phyloP scores from a whole-genome alignment of 2,113 vertebrate genomes.

The Perccottus glenii region DNA sequence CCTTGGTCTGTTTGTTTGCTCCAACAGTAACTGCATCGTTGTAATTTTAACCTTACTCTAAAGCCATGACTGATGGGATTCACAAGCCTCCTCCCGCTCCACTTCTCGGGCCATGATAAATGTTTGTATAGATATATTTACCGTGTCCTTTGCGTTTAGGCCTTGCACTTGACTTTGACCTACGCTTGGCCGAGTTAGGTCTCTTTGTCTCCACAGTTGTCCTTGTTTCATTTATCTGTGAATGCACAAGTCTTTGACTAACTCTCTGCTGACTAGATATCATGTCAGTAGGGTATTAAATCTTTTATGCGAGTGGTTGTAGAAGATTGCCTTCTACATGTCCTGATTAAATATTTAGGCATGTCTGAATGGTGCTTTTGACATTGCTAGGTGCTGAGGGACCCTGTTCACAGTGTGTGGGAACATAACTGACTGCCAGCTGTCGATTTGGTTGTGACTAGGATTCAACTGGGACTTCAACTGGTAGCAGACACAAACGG shows the following conservation, averaged over 20 bases:
- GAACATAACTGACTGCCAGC: slow-evolving; percentile 62
- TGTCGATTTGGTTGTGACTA: slow-evolving; percentile 58
- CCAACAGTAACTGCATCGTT: slow-evolving; percentile 40
- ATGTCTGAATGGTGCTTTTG: slow-evolving; percentile 66
- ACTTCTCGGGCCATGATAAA: slow-evolving; percentile 62
- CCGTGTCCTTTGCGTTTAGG: slow-evolving; percentile 34
- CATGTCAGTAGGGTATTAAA: slow-evolving; percentile 70
- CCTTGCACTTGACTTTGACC: slow-evolving; percentile 43
- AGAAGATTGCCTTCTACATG: slow-evolving; percentile 76
- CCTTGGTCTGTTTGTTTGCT: slow-evolving; percentile 45
- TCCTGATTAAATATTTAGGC: slow-evolving; percentile 81
- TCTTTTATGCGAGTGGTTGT: slow-evolving; percentile 78
- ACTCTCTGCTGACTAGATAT: slow-evolving; percentile 66
- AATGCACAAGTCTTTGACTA: slow-evolving; percentile 46
- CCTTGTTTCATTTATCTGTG: slow-evolving; percentile 44
- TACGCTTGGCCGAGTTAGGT: slow-evolving; percentile 1
- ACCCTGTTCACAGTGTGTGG: slow-evolving; percentile 50
- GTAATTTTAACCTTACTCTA: slow-evolving; percentile 56
- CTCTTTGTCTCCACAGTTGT: slow-evolving; percentile 23
- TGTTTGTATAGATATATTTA: slow-evolving; percentile 45
- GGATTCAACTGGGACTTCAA: slow-evolving; percentile 55
- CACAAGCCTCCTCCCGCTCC: slow-evolving; percentile 40
- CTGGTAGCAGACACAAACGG: slow-evolving; percentile 39
- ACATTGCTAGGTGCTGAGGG: slow-evolving; percentile 67
- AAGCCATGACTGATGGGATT: slow-evolving; percentile 68